Base-by-base conservation (phyloP, 2,888 invertebrate genomes). In the Thereva nobilitata region DNA sequence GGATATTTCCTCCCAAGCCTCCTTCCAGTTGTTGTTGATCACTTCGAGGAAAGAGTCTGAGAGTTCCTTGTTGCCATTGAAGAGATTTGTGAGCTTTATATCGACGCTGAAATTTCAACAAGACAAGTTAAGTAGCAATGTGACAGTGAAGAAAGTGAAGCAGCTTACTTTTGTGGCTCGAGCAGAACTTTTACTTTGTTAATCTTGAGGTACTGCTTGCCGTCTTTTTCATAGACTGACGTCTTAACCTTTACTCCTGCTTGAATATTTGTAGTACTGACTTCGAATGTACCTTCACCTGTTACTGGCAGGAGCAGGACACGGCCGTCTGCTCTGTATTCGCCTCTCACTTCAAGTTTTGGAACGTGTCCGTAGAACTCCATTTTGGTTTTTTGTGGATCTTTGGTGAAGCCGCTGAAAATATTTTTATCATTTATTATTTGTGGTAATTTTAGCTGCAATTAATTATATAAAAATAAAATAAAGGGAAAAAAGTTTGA, bases 11-110 rank as follows among this genome's bases (percentile, higher is more conserved):
- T 70, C 71, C 75, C 82, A 80, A 9, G 83, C 82, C 41, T 80
- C 80, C 41, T 71, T 57, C 83, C 83, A 83, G 72, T 83, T 83
- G 70, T 83, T 75, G n/a, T 49, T 53, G n/a, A 52, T n/a, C 9
- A 44, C 12, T 35, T 23, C 38, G 10, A 61, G 41, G 23, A 47
- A 38, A n/a, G 52, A 45, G 6, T 47, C 23, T 12, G 54, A 53
- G 5, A 67, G 37, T n/a, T 45, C 34, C 6, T 10, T 8, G 38
- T 67, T 45, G 9, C 55, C 54, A 52, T 63, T 54, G 38, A 63
- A 67, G 5, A 66, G 34, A 45, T 63, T 53, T 8, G 45, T 47
- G 40, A 67, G 47, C 38, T 59, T 41, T 56, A 66, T 53, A 4
- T 45, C 34, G 9, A 44, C 35, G 10, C 57, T 57, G 45, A 12